Base-by-base conservation (phyloP, 2,113 vertebrate genomes). In the Morone saxatilis region DNA sequence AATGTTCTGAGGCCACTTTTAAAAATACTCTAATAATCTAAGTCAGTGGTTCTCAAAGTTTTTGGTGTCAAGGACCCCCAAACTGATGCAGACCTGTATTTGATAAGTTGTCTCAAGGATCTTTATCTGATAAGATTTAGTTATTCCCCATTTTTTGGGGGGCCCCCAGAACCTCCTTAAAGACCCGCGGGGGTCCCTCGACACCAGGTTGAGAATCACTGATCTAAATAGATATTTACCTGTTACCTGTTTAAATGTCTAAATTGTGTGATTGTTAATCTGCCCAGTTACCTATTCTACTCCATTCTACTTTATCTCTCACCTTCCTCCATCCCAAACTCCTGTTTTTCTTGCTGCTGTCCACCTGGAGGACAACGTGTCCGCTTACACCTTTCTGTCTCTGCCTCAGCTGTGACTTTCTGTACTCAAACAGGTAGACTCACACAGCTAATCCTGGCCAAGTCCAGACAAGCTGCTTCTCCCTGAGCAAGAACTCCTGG, bases 391-490 rank as follows among this genome's bases (percentile, higher is more conserved):
- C 4, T 38, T 68, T 50, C 25, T 19, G 11, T 71, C 71, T 73
- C 45, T 45, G 25, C 56, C 76, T 69, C 66, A 80, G 76, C 81
- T 88, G 73, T 77, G 80, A 62, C 19, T 68, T 72, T 81, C 73
- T 84, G 43, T 12, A 56, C 62, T 88, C 43, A 83, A 65, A 86
- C 87, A 86, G 84, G 67, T 77, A 89, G 62, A 89, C 77, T 76
- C 66, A 90, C 84, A 87, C 90, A 88, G 41, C 59, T 87, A 86
- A 92, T 92, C 86, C 85, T 40, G 38, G 85, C 89, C 94, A 93
- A 90, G 93, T 90, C 93, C 92, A 89, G 92, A 93, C 94, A 94
- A 89, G 94, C 91, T 86, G 86, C 69, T 90, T 86, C 86, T 89
- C 76, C 81, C 80, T 51, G 57, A 4, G 9, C 75, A 92, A 90